phyloP scores from a whole-genome alignment of 1,140 invertebrate species.

The Chironomus striatipennis region DNA sequence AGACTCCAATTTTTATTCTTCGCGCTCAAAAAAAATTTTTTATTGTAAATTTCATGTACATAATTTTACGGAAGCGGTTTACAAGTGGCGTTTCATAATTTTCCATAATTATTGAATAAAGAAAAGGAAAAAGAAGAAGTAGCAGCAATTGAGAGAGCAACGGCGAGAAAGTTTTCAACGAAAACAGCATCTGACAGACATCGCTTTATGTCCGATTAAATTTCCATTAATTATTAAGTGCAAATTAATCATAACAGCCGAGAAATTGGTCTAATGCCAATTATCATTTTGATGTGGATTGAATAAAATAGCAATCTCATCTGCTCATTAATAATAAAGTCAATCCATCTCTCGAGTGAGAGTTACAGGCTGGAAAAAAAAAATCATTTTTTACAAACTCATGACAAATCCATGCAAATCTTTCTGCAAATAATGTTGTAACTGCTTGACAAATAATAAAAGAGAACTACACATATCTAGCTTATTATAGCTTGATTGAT shows the following conservation, averaged over 20 bases:
- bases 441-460: too few species aligned
- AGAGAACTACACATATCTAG: neutral
- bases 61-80: conserved; percentile 7
- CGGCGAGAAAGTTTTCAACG: conserved; percentile 12
- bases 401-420: conserved; percentile 4
- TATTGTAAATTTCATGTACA: neutral
- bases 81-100: conserved; percentile 7
- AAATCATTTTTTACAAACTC: neutral
- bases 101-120: neutral
- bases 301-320: neutral
- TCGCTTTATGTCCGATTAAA: neutral
- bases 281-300: too few species aligned
- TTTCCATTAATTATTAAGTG: conserved; percentile 6
- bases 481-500: conserved; percentile 1
- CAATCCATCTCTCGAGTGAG: too few species aligned
- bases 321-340: neutral
- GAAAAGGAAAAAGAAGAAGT: neutral
- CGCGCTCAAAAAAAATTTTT: too few species aligned
- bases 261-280: conserved; percentile 5
- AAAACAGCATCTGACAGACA: conserved; percentile 6
- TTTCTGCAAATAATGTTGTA: conserved; percentile 14
- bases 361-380: too few species aligned
- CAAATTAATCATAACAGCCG: conserved; percentile 5
- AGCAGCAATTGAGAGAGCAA: neutral
- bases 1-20: neutral